Base-by-base conservation (phyloP, 2,797 vertebrate genomes). In the Atherinosoma microstoma region DNA sequence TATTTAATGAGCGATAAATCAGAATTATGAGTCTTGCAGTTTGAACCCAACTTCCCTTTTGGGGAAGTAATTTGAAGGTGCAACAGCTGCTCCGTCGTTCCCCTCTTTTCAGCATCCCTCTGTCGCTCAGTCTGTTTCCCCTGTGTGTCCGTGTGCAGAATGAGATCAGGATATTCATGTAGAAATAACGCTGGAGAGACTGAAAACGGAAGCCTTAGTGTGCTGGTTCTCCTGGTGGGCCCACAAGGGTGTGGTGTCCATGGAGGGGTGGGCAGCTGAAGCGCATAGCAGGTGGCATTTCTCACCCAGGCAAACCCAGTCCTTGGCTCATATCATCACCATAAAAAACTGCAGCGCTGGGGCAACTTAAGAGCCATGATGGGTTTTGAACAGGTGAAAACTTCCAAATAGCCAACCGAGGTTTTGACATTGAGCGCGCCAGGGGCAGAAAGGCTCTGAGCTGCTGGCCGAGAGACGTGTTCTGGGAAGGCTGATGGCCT, bases 271-370 rank as follows among this genome's bases (percentile, higher is more conserved):
- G 84, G 87, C 89, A 91, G 91, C 90, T 90, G 92, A 87, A 75
- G 75, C 56, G 10, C 42, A 67, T 62, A 87, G 93, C 92, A 92
- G 90, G 89, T 94, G 93, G 87, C 77, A 86, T 84, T 85, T 90
- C 90, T 89, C 78, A 65, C 70, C 71, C 75, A 75, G 82, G 64
- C 88, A 76, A 38, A 77, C 59, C 64, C 68, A 3, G 78, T 85
- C 83, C 82, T 82, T 79, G 83, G 87, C 80, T 64, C 84, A 61
- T 79, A 89, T 92, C 89, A 89, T 86, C 87, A 84, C 88, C 78
- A 70, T 70, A 78, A 68, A 76, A 70, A 80, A 70, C 65, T 67
- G 35, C 79, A 54, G 35, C 20, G 70, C 75, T 32, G 61, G 60
- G 81, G 67, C 76, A 87, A 81, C 83, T 61, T 72, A 59, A 79